Percentiles rank a stretch among this genome's conserved stretches.
Evolutionary conservation across 2,888 invertebrate species (phyloP).

Genomic region (Pedicia rivosa): DNA sequence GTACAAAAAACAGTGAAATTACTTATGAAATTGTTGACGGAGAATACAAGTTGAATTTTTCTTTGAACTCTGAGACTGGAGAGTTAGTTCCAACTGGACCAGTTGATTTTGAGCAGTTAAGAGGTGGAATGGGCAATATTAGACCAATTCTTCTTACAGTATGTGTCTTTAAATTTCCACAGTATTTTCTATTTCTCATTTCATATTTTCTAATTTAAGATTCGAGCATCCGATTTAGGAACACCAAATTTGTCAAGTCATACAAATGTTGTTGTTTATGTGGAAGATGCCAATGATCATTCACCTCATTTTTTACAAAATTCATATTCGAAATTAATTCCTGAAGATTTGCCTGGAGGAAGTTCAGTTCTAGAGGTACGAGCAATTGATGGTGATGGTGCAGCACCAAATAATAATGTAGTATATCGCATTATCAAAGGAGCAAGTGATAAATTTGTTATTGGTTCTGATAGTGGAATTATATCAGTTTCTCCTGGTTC

Average conservation of each 20-base stretch:
- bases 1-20: slow-evolving; percentile 74
- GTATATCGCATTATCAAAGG: slow-evolving; percentile 79
- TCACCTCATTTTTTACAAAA: slow-evolving; percentile 58
- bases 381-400: slow-evolving; percentile 76
- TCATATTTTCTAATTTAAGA: not conserved
- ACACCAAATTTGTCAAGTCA: slow-evolving; percentile 58
- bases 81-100: slow-evolving; percentile 47
- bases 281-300: slow-evolving; percentile 78
- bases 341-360: slow-evolving; percentile 65
- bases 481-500: slow-evolving; percentile 75
- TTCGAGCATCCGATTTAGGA: slow-evolving; percentile 62
- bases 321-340: slow-evolving; percentile 55
- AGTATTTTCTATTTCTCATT: slow-evolving; percentile 20
- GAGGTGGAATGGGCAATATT: slow-evolving; percentile 36
- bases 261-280: slow-evolving; percentile 60
- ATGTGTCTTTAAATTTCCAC: slow-evolving; percentile 23
- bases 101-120: slow-evolving; percentile 69
- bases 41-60: slow-evolving; percentile 61
- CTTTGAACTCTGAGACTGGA: slow-evolving; percentile 62
- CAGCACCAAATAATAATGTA: slow-evolving; percentile 73
- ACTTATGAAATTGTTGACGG: slow-evolving; percentile 65
- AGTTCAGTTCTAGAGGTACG: slow-evolving; percentile 65
- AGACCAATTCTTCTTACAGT: slow-evolving; percentile 52
- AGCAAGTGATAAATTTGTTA: slow-evolving; percentile 80
- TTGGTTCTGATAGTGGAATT: slow-evolving; percentile 66